Percentiles rank a stretch among this genome's conserved stretches.
phyloP scores from a whole-genome alignment of 2,113 vertebrate species.

The Triplophysa tibetana region DNA sequence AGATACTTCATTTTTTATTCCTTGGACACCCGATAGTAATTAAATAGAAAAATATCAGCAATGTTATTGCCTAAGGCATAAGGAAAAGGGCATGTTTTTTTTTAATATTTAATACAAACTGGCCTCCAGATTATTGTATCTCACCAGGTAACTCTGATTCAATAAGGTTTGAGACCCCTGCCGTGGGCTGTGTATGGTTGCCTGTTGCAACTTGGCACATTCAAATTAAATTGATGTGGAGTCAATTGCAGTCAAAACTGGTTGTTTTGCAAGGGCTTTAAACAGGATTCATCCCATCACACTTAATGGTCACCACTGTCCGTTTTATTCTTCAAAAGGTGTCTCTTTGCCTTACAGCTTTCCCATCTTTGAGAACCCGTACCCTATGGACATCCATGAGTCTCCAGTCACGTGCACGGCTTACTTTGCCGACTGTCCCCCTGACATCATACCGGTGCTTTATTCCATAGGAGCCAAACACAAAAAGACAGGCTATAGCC shows the following conservation, averaged over 20 bases:
- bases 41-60: no score
- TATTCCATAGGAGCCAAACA: conserved; percentile 97
- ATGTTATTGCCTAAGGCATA: no score
- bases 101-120: not conserved
- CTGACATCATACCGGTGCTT: conserved; percentile 93
- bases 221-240: not conserved
- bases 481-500: conserved; percentile 97
- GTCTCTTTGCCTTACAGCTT: conserved; percentile 75
- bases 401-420: conserved; percentile 97
- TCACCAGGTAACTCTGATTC: not conserved
- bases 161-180: not conserved
- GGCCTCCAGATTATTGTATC: not conserved
- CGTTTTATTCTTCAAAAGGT: not conserved
- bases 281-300: not conserved
- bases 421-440: conserved; percentile 96
- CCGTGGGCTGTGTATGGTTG: not conserved
- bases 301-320: not conserved
- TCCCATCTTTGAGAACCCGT: conserved; percentile 99
- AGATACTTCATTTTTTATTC: no score
- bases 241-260: no score
- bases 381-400: conserved; percentile 97
- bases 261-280: no score
- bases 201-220: not conserved
- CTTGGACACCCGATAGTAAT: no score
- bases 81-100: no score